Conservation (phyloP, 2,888 invertebrate species). For the Parnassius mnemosyne region DNA sequence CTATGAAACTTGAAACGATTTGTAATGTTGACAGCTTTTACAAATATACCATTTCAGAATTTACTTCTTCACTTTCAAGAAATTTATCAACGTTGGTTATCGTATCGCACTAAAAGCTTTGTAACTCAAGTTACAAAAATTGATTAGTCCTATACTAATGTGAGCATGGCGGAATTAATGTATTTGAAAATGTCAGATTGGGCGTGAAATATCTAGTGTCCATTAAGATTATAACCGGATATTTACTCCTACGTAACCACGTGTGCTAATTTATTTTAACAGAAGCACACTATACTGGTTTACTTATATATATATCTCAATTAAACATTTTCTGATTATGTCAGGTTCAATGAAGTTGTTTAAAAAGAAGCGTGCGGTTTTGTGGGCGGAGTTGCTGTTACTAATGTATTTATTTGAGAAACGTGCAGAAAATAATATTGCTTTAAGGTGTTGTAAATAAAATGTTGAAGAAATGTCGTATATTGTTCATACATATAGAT, state of each 20-base stretch:
- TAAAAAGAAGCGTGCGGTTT: slow-evolving; percentile 4
- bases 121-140: slow-evolving; percentile 6
- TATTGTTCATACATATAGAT: too few species aligned
- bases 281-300: slow-evolving; percentile 10
- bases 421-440: too few species aligned
- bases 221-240: slow-evolving; percentile 18
- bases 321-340: slow-evolving; percentile 19
- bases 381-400: slow-evolving; percentile 9
- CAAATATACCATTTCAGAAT: too few species aligned
- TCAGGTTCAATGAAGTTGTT: slow-evolving; percentile 14
- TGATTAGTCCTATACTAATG: slow-evolving; percentile 12
- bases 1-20: too few species aligned
- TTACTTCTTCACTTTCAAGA: not conserved
- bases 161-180: slow-evolving; percentile 7
- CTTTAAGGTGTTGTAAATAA: too few species aligned
- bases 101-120: slow-evolving; percentile 1
- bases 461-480: too few species aligned
- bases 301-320: not conserved
- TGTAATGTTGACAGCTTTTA: too few species aligned
- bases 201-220: slow-evolving; percentile 21
- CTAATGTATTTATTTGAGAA: not conserved
- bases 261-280: slow-evolving; percentile 9
- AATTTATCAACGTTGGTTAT: slow-evolving; percentile 4
- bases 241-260: slow-evolving; percentile 12
- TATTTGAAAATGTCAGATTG: slow-evolving; percentile 5